Percentiles rank a stretch among this genome's conserved stretches.
phyloP scores from a whole-genome alignment of 1,140 invertebrate genomes.

The Drosophila paulistorum region DNA sequence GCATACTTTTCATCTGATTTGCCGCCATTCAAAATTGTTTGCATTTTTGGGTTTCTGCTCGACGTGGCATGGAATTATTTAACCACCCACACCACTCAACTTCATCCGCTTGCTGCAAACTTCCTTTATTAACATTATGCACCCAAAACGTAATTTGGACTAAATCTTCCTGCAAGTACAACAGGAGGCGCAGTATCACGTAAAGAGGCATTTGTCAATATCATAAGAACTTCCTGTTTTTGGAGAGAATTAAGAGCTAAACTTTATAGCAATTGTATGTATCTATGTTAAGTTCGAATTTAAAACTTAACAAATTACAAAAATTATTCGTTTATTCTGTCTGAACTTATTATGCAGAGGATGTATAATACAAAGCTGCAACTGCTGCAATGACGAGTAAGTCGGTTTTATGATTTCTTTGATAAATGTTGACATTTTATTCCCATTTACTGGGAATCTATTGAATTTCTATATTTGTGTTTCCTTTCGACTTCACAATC shows the following conservation, averaged over 20 bases:
- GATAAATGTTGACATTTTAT: too few relatives aligned
- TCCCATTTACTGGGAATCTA: too few relatives aligned
- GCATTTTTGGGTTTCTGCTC: conserved; percentile 51
- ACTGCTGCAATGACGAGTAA: too few relatives aligned
- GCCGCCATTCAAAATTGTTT: conserved; percentile 30
- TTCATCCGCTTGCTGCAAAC: conserved; percentile 28
- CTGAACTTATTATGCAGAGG: too few relatives aligned
- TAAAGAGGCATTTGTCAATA: conserved; percentile 57
- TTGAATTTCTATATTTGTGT: too few relatives aligned
- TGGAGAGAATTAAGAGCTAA: conserved; percentile 3
- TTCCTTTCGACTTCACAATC: too few relatives aligned
- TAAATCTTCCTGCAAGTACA: conserved; percentile 26
- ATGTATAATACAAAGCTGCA: too few relatives aligned
- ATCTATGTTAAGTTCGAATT: too few relatives aligned
- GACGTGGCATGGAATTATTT: conserved; percentile 61
- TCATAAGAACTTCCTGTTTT: conserved; percentile 36
- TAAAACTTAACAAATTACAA: too few relatives aligned
- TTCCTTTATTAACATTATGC: conserved; percentile 63
- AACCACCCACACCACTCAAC: conserved; percentile 32
- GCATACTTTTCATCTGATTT: neutral
- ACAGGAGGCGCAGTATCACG: conserved; percentile 37
- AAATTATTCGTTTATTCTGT: too few relatives aligned
- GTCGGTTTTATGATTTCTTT: too few relatives aligned
- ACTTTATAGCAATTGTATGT: too few relatives aligned
- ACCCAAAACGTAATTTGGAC: conserved; percentile 47